A percentile compares a stretch with the other conserved stretches of the same genome.
phyloP scores from a whole-genome alignment of 2,888 invertebrate genomes.

The Mesoligia furuncula region DNA sequence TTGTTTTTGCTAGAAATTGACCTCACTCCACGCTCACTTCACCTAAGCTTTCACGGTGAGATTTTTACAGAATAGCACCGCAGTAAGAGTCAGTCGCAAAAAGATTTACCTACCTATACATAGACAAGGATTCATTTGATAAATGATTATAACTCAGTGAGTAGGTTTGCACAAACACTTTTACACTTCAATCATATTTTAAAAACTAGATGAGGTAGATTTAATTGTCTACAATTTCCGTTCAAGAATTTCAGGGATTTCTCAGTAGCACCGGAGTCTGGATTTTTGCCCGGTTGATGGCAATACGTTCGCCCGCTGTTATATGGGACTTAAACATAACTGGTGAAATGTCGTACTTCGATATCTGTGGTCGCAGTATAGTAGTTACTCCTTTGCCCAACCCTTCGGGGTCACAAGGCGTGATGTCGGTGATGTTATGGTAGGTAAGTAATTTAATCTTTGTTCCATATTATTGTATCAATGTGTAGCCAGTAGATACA shows the following conservation, averaged over 20 bases:
- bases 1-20: too few species aligned
- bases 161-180: too few species aligned
- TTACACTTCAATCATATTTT: too few species aligned
- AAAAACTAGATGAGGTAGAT: too few species aligned
- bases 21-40: too few species aligned
- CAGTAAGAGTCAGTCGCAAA: not conserved
- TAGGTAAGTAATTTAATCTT: not conserved
- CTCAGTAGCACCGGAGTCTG: not conserved
- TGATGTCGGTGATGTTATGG: too few species aligned
- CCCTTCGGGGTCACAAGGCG: not conserved
- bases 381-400: not conserved
- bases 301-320: not conserved
- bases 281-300: not conserved
- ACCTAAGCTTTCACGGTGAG: too few species aligned
- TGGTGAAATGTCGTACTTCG: not conserved
- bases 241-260: not conserved
- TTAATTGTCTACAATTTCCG: not conserved
- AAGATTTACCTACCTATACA: not conserved
- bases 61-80: too few species aligned
- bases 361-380: too few species aligned
- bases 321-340: not conserved
- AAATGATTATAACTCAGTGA: too few species aligned
- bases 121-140: not conserved
- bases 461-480: not conserved
- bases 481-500: not conserved